Percentiles rank a stretch among this genome's conserved stretches.
Evolutionary conservation across 92 coral and sea anemone genomes (phyloP).

Genomic region (Paramuricea clavata): DNA sequence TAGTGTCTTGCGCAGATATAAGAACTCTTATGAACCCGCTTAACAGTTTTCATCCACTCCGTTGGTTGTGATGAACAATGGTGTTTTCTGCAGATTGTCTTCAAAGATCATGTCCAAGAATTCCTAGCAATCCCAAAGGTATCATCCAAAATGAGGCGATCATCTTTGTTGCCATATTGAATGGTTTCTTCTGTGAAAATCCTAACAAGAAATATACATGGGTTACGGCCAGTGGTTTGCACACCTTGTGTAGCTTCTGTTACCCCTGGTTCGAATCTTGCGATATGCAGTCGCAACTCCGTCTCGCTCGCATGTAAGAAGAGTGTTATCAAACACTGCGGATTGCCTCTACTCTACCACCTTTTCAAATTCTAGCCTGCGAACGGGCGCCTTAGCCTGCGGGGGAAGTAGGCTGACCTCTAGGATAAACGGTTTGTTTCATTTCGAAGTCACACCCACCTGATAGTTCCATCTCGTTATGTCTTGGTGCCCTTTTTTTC

Average conservation of each 20-base stretch:
- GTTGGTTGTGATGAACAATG: background rate
- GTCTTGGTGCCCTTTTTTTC: background rate
- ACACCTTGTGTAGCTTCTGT: too few relatives aligned
- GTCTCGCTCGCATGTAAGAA: too few relatives aligned
- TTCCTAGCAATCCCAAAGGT: background rate
- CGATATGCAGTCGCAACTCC: too few relatives aligned
- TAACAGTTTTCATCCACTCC: background rate
- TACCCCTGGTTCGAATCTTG: too few relatives aligned
- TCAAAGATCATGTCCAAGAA: background rate
- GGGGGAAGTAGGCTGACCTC: too few relatives aligned
- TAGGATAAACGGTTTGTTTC: background rate
- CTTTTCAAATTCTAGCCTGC: too few relatives aligned
- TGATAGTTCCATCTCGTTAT: background rate
- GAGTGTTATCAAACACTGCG: too few relatives aligned
- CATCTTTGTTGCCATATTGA: background rate
- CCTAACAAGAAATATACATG: background rate
- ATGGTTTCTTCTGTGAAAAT: background rate
- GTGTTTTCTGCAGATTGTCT: background rate
- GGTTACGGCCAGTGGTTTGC: too few relatives aligned
- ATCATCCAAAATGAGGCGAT: background rate
- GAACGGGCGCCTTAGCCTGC: too few relatives aligned
- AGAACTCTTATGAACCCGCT: background rate
- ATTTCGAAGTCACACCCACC: background rate
- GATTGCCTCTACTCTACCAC: too few relatives aligned
- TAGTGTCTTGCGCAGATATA: background rate